phyloP scores from a whole-genome alignment of 1,140 invertebrate species.

The fruit fly (Drosophila melanogaster) region DNA sequence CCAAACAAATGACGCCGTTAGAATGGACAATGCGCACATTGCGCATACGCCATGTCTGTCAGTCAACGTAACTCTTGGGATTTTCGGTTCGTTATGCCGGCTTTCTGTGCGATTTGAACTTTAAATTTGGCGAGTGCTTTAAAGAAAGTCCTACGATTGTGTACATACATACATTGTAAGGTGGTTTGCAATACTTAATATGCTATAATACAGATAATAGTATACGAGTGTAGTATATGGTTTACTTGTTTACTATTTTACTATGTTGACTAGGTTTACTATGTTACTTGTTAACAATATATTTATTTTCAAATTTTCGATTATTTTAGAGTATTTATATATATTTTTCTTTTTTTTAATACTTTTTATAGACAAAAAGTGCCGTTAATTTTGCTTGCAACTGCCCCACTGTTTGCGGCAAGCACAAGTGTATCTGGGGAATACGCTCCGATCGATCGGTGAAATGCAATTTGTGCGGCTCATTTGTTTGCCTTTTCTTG shows the following conservation, averaged over 20 bases:
- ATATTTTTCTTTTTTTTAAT: not conserved
- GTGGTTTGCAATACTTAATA: too few species aligned
- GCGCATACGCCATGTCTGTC: slow-evolving; percentile 58
- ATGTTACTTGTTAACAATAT: not conserved
- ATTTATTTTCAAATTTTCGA: not conserved
- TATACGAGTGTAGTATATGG: too few species aligned
- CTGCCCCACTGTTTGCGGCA: slow-evolving; percentile 9
- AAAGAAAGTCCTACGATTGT: not conserved
- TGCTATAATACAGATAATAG: too few species aligned
- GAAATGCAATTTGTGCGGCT: slow-evolving; percentile 31
- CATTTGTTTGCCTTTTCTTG: slow-evolving; percentile 27
- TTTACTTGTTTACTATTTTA: too few species aligned
- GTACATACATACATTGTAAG: too few species aligned
- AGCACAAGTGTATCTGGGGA: slow-evolving; percentile 14
- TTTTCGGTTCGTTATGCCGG: not conserved
- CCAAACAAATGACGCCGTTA: slow-evolving; percentile 73
- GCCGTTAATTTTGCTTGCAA: not conserved
- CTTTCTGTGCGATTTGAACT: not conserved
- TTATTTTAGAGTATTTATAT: not conserved
- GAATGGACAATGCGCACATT: slow-evolving; percentile 52
- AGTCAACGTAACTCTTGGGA: slow-evolving; percentile 14
- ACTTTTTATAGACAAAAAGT: not conserved
- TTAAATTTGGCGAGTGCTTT: slow-evolving; percentile 1
- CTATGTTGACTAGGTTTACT: too few species aligned
- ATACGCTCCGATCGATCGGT: slow-evolving; percentile 7